Evolutionary conservation across 2,797 vertebrate genomes (phyloP), one percentile per base, ranked within the genome.

Genomic region (Sebastes kiyomatsui): DNA sequence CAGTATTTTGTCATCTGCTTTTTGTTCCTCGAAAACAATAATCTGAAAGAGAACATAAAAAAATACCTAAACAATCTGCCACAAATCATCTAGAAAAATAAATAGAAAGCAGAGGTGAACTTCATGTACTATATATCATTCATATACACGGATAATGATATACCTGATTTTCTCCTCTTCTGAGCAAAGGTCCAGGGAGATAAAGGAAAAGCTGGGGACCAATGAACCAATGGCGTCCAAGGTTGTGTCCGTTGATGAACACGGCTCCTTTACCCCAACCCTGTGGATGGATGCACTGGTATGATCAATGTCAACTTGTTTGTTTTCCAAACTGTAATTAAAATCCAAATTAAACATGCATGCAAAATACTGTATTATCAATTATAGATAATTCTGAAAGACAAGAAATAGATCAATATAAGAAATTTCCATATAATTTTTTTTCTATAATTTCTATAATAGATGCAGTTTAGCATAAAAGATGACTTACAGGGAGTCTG

Each of bases 171-270:
- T 92, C 86, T 77, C 97, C 97, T 78, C 76, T 93, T 66, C 87
- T 71, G 30, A 99, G 91, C 97, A 97, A 98, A 28, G 96, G 93
- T 25, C 92, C 97, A 4, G 98, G 98, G 58, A 98, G 94, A 90
- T 97, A 98, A 23, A 98, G 96, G 0, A 96, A 96, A 82, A 96
- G 93, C 90, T 98, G 98, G 67, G 98, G 98, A 54, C 98, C 98
- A 2, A 98, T 91, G 42, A 94, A 96, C 97, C 98, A 98, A 83
- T 98, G 96, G 46, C 97, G 96, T n/a, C 98, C 98, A n/a, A 99
- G 94, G 89, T 97, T 99, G 82, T 94, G 93, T 2, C 96, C 96
- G 1, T 98, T 98, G 90, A 98, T 87, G 75, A 98, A 97, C 18
- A 97, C 96, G 1, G 95, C 95, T 49, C 98, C 98, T 91, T 99